Percentiles rank a stretch among this genome's conserved stretches.
Conservation (phyloP, 2,888 invertebrate species). For the Tortricodes alternella region DNA sequence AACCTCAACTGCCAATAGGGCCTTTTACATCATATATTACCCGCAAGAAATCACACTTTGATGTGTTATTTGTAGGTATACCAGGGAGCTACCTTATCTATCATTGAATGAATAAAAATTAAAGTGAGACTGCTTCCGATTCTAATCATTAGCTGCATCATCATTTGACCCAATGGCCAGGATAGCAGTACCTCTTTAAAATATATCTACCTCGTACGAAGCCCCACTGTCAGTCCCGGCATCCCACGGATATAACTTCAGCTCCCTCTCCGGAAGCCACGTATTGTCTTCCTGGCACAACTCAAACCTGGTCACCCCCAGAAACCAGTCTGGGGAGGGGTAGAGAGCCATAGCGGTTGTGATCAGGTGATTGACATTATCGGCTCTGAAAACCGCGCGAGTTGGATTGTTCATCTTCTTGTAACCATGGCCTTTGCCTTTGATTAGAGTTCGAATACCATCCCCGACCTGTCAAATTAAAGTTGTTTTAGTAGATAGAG, state of each 20-base stretch:
- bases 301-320: conserved; percentile 94
- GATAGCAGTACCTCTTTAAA: no score
- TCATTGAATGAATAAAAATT: no score
- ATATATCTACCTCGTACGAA: conserved; percentile 89
- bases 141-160: no score
- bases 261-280: conserved; percentile 91
- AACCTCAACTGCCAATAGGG: no score
- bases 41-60: no score
- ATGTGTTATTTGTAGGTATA: no score
- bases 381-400: conserved; percentile 65
- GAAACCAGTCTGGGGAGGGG: conserved; percentile 96
- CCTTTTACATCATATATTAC: no score
- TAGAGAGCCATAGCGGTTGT: conserved; percentile 59
- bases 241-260: conserved; percentile 97
- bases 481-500: background rate
- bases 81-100: no score
- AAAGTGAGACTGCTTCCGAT: no score
- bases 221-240: conserved; percentile 97
- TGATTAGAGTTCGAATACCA: conserved; percentile 68
- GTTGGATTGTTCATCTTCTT: conserved; percentile 65
- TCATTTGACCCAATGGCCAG: no score
- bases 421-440: conserved; percentile 72
- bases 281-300: conserved; percentile 93
- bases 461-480: conserved; percentile 56
- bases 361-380: conserved; percentile 62